Percentiles rank a stretch among this genome's conserved stretches.
These are phyloP conservation scores for Agrilus planipennis DNA, from an alignment of 1,140 invertebrate species.

Conservation along the genomic window DNA sequence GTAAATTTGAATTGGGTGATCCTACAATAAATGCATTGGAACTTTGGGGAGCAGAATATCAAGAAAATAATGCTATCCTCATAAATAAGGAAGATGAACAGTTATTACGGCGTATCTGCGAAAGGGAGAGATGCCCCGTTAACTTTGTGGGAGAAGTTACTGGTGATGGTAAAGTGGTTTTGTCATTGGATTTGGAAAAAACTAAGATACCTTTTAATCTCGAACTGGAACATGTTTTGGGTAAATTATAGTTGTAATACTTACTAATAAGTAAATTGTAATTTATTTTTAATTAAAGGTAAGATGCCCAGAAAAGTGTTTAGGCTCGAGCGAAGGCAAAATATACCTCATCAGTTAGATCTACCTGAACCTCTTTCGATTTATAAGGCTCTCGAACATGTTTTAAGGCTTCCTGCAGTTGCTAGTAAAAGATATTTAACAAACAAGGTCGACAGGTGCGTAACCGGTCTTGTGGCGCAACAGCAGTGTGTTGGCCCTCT, in stretches of 20 bases:
- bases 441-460: slow-evolving; percentile 91
- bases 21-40: slow-evolving; percentile 87
- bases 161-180: slow-evolving; percentile 68
- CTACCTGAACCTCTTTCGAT: slow-evolving; percentile 46
- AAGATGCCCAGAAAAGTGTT: slow-evolving; percentile 74
- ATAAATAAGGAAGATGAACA: slow-evolving; percentile 51
- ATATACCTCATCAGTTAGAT: slow-evolving; percentile 30
- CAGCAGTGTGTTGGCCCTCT: slow-evolving; percentile 96
- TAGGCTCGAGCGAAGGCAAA: slow-evolving; percentile 32
- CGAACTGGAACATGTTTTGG: slow-evolving; percentile 79
- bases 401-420: slow-evolving; percentile 81
- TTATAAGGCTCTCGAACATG: slow-evolving; percentile 58
- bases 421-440: slow-evolving; percentile 92
- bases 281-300: slow-evolving; percentile 14
- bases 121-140: slow-evolving; percentile 83
- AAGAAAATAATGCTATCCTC: slow-evolving; percentile 88
- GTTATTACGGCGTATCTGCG: slow-evolving; percentile 60
- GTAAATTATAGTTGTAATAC: slow-evolving; percentile 33
- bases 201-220: slow-evolving; percentile 58
- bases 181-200: slow-evolving; percentile 38
- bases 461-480: slow-evolving; percentile 90
- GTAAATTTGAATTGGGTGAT: slow-evolving; percentile 85
- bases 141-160: slow-evolving; percentile 89
- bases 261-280: not conserved
- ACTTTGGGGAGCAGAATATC: slow-evolving; percentile 96